Evolutionary conservation across 1,140 invertebrate species (phyloP), one percentile per base, ranked within the genome.

Genomic region (Maniola jurtina): DNA sequence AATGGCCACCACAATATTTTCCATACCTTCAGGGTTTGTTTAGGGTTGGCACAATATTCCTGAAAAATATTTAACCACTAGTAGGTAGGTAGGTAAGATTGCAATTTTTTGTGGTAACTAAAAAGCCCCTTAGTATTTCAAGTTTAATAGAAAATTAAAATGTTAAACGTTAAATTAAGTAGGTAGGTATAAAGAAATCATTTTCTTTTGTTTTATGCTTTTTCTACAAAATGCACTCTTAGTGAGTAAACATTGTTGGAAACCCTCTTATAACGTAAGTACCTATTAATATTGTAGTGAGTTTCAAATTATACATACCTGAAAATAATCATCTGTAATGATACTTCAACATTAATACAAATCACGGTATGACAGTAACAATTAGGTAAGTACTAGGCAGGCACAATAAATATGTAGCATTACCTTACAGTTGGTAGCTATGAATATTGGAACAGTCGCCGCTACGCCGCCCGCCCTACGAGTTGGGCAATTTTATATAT

Each of bases 401-500:
- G 42, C 1, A 5, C 13, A 33, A 6, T 34, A 55, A 55, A 55
- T n/a, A n/a, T 55, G 15, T 25, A 13, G 34, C 52, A 55, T 55
- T 55, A 11, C 52, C 52, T 34, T 55, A 55, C 52, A 55, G 16
- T 55, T 34, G 15, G 2, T n/a, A 10, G 16, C 25, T 0, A 34
- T 55, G 52, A 55, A 55, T 55, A 34, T 55, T 52, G 33, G 33
- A 55, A 34, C 15, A 6, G 48, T 25, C 16, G 15, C 3, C 13
- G n/a, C 5, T 47, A n/a, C 45, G 14, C 14, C 16, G 15, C 11
- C 15, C 48, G 48, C 48, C 48, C 48, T 25, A 11, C 42, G 57
- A 45, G 57, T 59, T 45, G 57, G 57, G 9, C 57, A 33, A 45
- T 59, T 25, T 13, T 35, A 45, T 7, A 15, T 33, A 59, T 59